These are phyloP conservation scores for Xenotilapia flavipinnis DNA, from an alignment of 2,113 vertebrate genomes.

Conservation along the genomic window DNA sequence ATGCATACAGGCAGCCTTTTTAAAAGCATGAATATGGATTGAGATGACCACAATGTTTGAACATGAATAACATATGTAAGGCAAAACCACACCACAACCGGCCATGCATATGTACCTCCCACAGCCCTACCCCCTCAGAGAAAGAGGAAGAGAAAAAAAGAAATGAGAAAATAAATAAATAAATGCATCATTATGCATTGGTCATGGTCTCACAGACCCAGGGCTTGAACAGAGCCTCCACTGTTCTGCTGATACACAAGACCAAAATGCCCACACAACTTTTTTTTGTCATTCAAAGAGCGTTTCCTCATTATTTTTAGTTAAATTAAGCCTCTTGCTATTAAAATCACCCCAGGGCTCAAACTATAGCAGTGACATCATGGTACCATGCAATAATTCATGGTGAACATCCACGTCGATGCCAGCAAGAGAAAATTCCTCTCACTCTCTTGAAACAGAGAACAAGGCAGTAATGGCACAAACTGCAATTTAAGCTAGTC, in stretches of 20 bases:
- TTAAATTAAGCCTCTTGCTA: slow-evolving; percentile 30
- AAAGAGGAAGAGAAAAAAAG: not conserved
- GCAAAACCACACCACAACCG: slow-evolving; percentile 65
- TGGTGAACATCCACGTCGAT: not conserved
- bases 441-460: not conserved
- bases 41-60: slow-evolving; percentile 70
- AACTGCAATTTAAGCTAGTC: not conserved
- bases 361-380: slow-evolving; percentile 36
- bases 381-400: slow-evolving; percentile 9
- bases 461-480: not conserved
- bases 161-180: slow-evolving; percentile 66
- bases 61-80: slow-evolving; percentile 73
- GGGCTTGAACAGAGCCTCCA: slow-evolving; percentile 46
- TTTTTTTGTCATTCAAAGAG: slow-evolving; percentile 2
- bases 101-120: slow-evolving; percentile 31
- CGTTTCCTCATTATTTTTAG: slow-evolving; percentile 32
- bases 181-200: slow-evolving; percentile 66
- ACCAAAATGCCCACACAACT: slow-evolving; percentile 7
- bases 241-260: slow-evolving; percentile 50
- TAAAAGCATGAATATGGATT: slow-evolving; percentile 71
- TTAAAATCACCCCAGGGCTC: slow-evolving; percentile 27
- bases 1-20: slow-evolving; percentile 49
- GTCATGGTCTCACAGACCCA: slow-evolving; percentile 52
- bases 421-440: not conserved
- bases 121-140: not conserved